These are phyloP conservation scores for Phyllopteryx taeniolatus DNA, from an alignment of 2,113 vertebrate genomes.

Conservation along the genomic window DNA sequence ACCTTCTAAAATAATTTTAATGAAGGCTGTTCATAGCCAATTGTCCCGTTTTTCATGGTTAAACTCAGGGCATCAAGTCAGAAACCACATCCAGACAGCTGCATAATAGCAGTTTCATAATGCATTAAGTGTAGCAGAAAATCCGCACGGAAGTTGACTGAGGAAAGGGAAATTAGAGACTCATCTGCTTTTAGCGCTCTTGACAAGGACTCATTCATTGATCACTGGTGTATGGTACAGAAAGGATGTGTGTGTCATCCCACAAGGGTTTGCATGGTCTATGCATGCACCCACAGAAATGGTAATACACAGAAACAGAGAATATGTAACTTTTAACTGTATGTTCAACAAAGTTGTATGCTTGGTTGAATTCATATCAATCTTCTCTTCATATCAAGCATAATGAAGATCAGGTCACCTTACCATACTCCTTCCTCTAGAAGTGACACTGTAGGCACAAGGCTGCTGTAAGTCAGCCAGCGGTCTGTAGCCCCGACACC, in stretches of 20 bases:
- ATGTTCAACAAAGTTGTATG: too few species aligned
- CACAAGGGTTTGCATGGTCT: too few species aligned
- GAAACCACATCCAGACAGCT: constrained; percentile 18
- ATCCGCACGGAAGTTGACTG: constrained; percentile 48
- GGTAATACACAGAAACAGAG: too few species aligned
- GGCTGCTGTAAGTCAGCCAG: constrained; percentile 10
- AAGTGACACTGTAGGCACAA: constrained; percentile 31
- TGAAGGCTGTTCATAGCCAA: neutral
- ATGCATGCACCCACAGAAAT: too few species aligned
- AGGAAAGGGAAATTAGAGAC: constrained; percentile 24
- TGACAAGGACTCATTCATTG: too few species aligned
- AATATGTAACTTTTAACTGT: too few species aligned
- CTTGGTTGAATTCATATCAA: too few species aligned
- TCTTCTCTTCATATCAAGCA: constrained; percentile 3
- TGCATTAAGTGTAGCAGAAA: constrained; percentile 56
- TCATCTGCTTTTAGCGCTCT: constrained; percentile 41
- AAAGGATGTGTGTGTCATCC: too few species aligned
- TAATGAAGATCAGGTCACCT: constrained; percentile 58
- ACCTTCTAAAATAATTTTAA: neutral
- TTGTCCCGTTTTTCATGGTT: neutral
- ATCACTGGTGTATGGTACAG: too few species aligned
- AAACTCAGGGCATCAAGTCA: neutral
- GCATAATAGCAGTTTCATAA: constrained; percentile 59
- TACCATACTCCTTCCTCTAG: constrained; percentile 56
- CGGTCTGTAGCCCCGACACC: too few species aligned